Evolutionary conservation across 2,797 vertebrate species (phyloP), one percentile per base, ranked within the genome.

Genomic region (Chrysocyon brachyurus): DNA sequence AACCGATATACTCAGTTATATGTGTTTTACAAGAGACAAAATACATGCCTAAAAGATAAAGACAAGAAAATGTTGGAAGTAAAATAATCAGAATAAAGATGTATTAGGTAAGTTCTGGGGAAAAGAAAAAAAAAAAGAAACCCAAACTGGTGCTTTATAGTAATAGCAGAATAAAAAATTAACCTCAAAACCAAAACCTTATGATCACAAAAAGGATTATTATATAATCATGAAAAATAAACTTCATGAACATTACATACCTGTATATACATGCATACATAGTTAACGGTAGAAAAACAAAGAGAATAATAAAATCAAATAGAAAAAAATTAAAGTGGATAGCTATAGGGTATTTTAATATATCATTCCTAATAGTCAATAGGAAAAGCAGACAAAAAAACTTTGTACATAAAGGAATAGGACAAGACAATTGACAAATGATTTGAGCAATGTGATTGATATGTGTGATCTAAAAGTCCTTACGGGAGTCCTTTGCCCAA

Each of bases 131-230:
- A 56, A 17, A 26, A n/a, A 82, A 77, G 21, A 12, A 54, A 54
- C 66, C 22, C 26, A 31, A 75, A 75, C 28, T 91, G 17, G 49
- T n/a, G 11, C 52, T 33, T 28, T 28, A 46, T 12, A 70, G 31
- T 52, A 66, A 40, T 46, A 82, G 21, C 85, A 56, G 84, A 88
- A 96, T 33, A 26, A 81, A 91, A 78, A 54, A 16, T 40, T 79
- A 94, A 81, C 22, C 24, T 94, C 33, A 66, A 89, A 86, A 17
- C 22, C 46, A 89, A 91, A 91, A 31, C 12, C 87, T 68, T 63
- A 46, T 54, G 6, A 49, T 92, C 14, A 82, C 56, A n/a, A 82
- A 85, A 79, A 59, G 4, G 5, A 49, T 57, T 6, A n/a, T 56
- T 70, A 22, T 52, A 63, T 92, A 28, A 33, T 81, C 31, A 82